Conservation (phyloP, 2,888 invertebrate genomes). For the Meliscaeva auricollis region DNA sequence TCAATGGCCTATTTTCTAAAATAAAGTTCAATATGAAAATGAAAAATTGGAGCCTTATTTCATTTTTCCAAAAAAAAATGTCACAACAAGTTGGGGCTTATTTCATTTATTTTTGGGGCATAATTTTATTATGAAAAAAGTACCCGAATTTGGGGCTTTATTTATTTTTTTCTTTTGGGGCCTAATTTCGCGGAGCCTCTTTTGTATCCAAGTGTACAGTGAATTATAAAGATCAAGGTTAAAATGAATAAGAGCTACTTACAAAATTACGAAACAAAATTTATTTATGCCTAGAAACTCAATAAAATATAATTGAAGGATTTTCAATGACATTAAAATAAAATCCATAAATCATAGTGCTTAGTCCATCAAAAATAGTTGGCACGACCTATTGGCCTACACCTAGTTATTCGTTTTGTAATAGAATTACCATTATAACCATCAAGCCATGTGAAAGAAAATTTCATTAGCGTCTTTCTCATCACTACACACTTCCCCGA, state of each 20-base stretch:
- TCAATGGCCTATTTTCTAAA: no score
- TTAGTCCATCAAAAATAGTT: not conserved
- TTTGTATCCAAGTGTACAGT: no score
- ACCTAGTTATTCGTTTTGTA: slow-evolving; percentile 48
- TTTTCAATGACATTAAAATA: not conserved
- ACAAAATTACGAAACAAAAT: not conserved
- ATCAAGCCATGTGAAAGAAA: slow-evolving; percentile 36
- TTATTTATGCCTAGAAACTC: not conserved
- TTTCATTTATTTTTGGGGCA: no score
- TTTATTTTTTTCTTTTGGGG: no score
- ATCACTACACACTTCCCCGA: not conserved
- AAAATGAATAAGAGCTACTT: not conserved
- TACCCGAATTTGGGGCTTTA: no score
- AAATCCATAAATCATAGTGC: not conserved
- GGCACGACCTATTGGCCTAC: slow-evolving; percentile 36
- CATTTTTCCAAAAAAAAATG: no score
- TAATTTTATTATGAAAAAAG: no score
- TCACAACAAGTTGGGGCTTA: no score
- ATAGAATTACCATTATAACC: slow-evolving; percentile 54
- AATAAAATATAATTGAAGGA: not conserved
- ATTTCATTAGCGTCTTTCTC: slow-evolving; percentile 32
- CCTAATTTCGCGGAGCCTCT: no score
- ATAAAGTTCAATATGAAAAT: no score
- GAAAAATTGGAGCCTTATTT: no score
- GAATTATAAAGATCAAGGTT: not conserved